Conservation (phyloP, 2,797 vertebrate species). For the Rhinichthys osculus region DNA sequence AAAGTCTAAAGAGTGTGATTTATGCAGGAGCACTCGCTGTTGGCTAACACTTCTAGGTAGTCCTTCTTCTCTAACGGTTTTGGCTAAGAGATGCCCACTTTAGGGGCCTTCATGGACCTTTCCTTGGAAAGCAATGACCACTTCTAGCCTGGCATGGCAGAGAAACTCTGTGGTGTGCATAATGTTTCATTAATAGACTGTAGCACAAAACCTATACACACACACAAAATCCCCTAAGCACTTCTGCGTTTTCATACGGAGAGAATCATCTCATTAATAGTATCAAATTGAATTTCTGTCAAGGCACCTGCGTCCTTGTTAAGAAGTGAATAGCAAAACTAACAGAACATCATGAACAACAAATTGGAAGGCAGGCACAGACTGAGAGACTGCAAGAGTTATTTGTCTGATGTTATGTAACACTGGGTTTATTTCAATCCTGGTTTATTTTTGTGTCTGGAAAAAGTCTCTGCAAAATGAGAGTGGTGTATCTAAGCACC, state of each 20-base stretch:
- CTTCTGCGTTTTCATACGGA: slow-evolving; percentile 44
- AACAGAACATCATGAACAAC: slow-evolving; percentile 63
- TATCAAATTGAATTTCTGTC: slow-evolving; percentile 58
- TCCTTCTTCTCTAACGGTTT: slow-evolving; percentile 34
- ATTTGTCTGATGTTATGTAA: slow-evolving; percentile 66
- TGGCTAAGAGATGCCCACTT: slow-evolving; percentile 17
- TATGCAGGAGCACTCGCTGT: slow-evolving; percentile 4
- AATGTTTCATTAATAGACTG: slow-evolving; percentile 48
- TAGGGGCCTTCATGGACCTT: slow-evolving; percentile 26
- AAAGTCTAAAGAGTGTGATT: slow-evolving; percentile 38
- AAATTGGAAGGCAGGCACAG: slow-evolving; percentile 57
- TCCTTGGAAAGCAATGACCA: background rate
- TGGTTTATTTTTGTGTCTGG: slow-evolving; percentile 61
- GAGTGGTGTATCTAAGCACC: slow-evolving; percentile 50
- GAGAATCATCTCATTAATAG: slow-evolving; percentile 57
- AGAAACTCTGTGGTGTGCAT: slow-evolving; percentile 12
- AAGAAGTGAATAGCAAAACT: slow-evolving; percentile 58
- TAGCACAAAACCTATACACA: slow-evolving; percentile 42
- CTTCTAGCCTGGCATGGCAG: background rate
- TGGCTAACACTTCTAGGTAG: slow-evolving; percentile 17
- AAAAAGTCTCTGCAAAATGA: slow-evolving; percentile 50
- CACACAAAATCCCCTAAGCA: slow-evolving; percentile 28
- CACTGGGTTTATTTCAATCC: slow-evolving; percentile 62
- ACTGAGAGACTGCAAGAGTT: slow-evolving; percentile 53
- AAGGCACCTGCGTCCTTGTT: slow-evolving; percentile 61